A percentile compares a stretch with the other conserved stretches of the same genome.
Evolutionary conservation across 2,113 vertebrate genomes (phyloP).

Genomic region (Anseranas semipalmata): DNA sequence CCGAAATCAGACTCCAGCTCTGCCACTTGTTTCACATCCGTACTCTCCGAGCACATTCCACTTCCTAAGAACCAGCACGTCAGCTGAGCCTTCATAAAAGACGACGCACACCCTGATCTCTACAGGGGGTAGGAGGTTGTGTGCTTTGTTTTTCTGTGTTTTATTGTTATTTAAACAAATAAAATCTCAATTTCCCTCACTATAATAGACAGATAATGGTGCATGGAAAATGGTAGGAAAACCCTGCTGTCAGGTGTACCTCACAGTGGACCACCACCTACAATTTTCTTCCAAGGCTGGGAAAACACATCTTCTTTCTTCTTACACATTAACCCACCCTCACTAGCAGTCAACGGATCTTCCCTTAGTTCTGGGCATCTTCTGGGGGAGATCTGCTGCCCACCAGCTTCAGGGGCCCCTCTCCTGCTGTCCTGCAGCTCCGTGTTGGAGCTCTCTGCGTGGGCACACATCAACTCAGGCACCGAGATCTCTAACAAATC

Average conservation of each 20-base stretch:
- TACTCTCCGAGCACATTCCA: not conserved
- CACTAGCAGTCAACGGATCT: not conserved
- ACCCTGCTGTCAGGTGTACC: not conserved
- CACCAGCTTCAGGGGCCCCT: not conserved
- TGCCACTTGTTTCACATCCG: not conserved
- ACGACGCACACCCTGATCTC: not conserved
- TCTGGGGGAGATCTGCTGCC: not conserved
- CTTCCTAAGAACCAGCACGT: not conserved
- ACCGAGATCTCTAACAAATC: not conserved
- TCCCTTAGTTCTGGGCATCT: not conserved
- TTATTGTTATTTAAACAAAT: not conserved
- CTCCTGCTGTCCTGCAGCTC: not conserved
- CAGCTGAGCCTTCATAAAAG: not conserved
- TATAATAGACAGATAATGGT: fast-evolving
- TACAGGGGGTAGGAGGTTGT: not conserved
- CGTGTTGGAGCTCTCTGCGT: fast-evolving
- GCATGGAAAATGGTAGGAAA: not conserved
- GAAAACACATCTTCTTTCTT: not conserved
- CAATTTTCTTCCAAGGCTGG: not conserved
- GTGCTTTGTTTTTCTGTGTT: not conserved
- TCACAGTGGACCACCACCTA: not conserved
- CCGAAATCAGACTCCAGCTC: not conserved
- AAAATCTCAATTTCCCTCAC: not conserved
- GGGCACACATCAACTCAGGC: fast-evolving
- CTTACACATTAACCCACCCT: not conserved